Percentiles rank a stretch among this genome's conserved stretches.
Evolutionary conservation across 1,140 invertebrate species (phyloP).

Genomic region (Adoxophyes honmai): DNA sequence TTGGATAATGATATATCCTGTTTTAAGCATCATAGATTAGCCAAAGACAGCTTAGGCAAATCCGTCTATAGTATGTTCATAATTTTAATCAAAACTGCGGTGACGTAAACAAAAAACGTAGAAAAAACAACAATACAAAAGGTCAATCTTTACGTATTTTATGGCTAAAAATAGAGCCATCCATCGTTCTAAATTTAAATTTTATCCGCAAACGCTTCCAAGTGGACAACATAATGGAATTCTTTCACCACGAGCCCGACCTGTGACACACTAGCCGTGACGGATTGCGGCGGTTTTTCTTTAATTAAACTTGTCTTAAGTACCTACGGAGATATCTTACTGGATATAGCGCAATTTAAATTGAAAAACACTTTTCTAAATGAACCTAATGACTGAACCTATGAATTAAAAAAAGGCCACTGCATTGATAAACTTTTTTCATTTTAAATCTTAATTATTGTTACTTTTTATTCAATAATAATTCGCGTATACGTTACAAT

Average conservation of each 20-base stretch:
- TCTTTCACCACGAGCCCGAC: not conserved
- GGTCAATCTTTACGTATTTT: constrained; percentile 6
- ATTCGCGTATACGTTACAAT: no score
- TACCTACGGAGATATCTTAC: not conserved
- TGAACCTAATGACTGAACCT: no score
- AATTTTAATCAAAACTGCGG: no score
- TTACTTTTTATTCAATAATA: no score
- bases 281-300: constrained; percentile 9
- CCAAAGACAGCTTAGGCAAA: no score
- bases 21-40: no score
- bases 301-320: constrained; percentile 2
- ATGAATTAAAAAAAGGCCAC: no score
- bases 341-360: not conserved
- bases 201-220: not conserved
- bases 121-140: constrained; percentile 15
- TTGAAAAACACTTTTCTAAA: constrained; percentile 12
- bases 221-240: constrained; percentile 11
- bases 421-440: no score
- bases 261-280: constrained; percentile 7
- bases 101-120: no score
- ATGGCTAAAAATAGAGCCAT: not conserved
- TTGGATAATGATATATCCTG: no score
- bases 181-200: not conserved
- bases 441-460: no score
- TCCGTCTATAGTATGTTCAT: no score